Conservation (phyloP, 2,888 invertebrate species). For the Ornithoptera alexandrae region DNA sequence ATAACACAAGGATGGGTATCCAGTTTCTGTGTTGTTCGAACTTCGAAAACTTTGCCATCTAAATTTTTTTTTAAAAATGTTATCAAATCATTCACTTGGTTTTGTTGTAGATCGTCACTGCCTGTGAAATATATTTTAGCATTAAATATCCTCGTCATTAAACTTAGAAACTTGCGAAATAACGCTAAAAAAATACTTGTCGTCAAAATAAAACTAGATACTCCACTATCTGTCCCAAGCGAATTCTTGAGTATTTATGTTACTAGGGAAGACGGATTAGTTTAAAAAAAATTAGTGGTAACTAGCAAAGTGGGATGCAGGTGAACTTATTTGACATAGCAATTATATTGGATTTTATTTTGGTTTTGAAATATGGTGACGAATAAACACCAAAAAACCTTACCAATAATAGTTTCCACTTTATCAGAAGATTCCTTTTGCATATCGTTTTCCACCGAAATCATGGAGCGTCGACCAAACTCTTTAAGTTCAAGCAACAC, state of each 20-base stretch:
- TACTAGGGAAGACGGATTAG: too few species aligned
- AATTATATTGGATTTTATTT: too few species aligned
- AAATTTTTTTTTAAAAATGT: conserved; percentile 89
- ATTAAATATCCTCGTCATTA: not conserved
- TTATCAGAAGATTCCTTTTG: conserved; percentile 83
- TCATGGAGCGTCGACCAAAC: conserved; percentile 87
- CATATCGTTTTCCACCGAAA: conserved; percentile 97
- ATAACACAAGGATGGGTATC: conserved; percentile 96
- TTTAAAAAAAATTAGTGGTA: too few species aligned
- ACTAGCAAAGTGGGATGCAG: too few species aligned
- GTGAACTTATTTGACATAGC: too few species aligned
- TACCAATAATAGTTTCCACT: conserved; percentile 82
- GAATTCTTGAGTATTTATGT: too few species aligned
- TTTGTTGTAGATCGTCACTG: conserved; percentile 84
- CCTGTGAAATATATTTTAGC: conserved; percentile 45
- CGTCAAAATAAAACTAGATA: too few species aligned
- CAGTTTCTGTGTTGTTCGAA: conserved; percentile 90
- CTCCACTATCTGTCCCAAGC: too few species aligned
- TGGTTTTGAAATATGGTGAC: too few species aligned
- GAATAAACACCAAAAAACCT: conserved; percentile 13
- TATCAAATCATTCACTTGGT: conserved; percentile 88
- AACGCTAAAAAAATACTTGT: too few species aligned
- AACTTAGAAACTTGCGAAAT: too few species aligned
- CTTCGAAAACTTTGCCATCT: conserved; percentile 88
- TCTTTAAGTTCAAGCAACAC: conserved; percentile 93